Evolutionary conservation across 1,140 invertebrate genomes (phyloP).

Genomic region (Drosophila pseudoananassae): DNA sequence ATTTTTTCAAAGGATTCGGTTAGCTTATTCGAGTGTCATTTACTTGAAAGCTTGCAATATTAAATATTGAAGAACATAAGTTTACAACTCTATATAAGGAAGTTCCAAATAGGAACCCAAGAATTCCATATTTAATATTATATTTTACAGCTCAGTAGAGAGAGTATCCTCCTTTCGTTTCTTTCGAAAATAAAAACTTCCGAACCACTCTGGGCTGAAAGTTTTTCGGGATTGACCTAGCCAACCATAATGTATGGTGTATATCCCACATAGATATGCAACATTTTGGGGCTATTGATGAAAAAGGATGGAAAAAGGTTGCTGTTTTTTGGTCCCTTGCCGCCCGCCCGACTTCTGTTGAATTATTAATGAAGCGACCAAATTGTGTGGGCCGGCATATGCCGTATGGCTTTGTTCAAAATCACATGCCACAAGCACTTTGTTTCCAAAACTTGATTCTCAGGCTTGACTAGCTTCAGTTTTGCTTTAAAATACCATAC

Average conservation of each 20-base stretch:
- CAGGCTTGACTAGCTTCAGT: neutral
- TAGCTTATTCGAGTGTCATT: too few species aligned
- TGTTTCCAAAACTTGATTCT: constrained; percentile 54
- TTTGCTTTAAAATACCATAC: neutral
- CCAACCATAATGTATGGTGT: constrained; percentile 36
- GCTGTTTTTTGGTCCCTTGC: constrained; percentile 15
- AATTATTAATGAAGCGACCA: constrained; percentile 76
- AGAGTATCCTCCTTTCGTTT: constrained; percentile 12
- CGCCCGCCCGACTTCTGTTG: constrained; percentile 55
- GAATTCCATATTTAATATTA: too few species aligned
- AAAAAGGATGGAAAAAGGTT: constrained; percentile 53
- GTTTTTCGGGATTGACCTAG: constrained; percentile 27
- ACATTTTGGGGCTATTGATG: constrained; percentile 64
- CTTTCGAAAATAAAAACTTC: neutral
- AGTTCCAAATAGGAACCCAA: too few species aligned
- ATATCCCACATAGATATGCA: constrained; percentile 32
- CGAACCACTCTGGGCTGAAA: neutral
- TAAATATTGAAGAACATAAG: too few species aligned
- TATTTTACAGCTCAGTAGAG: neutral
- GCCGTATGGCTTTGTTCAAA: constrained; percentile 56
- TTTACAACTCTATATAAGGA: too few species aligned
- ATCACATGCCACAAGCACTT: constrained; percentile 50
- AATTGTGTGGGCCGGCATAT: constrained; percentile 42
- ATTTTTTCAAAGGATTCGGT: too few species aligned
- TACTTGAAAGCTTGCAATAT: too few species aligned